Evolutionary conservation across 2,888 invertebrate species (phyloP), one percentile per base, ranked within the genome.

Genomic region (Tenthredo amoena): DNA sequence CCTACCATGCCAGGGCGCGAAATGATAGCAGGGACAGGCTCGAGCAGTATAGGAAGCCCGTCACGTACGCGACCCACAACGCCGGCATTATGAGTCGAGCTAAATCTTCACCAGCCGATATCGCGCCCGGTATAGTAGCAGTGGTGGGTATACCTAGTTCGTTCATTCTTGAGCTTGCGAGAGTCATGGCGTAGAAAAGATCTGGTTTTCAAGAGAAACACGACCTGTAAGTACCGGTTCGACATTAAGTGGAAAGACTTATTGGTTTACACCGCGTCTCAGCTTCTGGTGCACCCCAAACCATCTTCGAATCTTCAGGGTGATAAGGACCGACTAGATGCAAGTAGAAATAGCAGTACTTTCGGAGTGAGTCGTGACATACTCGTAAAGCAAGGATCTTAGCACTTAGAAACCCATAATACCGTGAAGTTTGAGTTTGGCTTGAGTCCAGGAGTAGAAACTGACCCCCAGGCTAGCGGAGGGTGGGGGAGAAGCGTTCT

Each of bases 71-170:
- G 82, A 31, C 71, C 68, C 31, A 83, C 83, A 37, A 47, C 40
- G 47, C 83, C 58, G 85, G 84, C 26, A 85, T 84, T 85, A 85
- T 65, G 84, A 85, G 76, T 65, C 76, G 76, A 65, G 85, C 84
- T 85, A 76, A 85, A 85, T 84, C 85, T 85, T 85, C 55, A 50
- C 37, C n/a, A 65, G 58, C 74, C 85, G 85, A 85, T 85, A 85
- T 85, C 83, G 82, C 68, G 62, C 76, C 9, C 37, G 40, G 55
- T 55, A 26, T 62, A 65, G 43, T 34, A 40, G 26, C 37, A 9
- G 1, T 26, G n/a, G 15, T 37, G 9, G 43, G 37, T 84, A 21
- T 84, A 65, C 40, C 72, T 65, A 21, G 21, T 15, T 34, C 31
- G 18, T n/a, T 9, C 43, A 40, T n/a, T 26, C 37, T n/a, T 7